Evolutionary conservation across 2,797 vertebrate genomes (phyloP).

Genomic region (Gymnopithys bicolor): DNA sequence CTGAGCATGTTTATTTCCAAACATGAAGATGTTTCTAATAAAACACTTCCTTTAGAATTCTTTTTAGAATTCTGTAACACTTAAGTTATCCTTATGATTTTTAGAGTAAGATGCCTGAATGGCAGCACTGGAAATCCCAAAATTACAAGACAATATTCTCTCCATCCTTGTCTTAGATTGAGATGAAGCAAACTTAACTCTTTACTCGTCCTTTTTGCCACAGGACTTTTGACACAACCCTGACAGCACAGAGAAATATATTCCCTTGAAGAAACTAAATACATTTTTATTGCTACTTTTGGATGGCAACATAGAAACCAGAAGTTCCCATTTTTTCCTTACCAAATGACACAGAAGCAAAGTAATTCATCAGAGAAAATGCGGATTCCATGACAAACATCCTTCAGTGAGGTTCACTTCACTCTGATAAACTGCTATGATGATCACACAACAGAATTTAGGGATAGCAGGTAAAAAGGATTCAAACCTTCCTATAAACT

Average conservation of each 20-base stretch:
- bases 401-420: not conserved
- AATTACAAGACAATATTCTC: not conserved
- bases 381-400: not conserved
- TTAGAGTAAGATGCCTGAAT: not conserved
- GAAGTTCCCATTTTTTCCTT: not conserved
- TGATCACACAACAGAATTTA: not conserved
- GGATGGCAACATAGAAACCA: accelerated
- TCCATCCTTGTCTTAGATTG: not conserved
- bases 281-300: not conserved
- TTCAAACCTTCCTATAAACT: not conserved
- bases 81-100: not conserved
- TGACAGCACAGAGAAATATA: not conserved
- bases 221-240: not conserved
- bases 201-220: not conserved
- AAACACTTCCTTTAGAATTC: not conserved
- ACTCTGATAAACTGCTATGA: not conserved
- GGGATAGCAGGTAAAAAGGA: not conserved
- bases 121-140: not conserved
- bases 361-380: not conserved
- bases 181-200: not conserved
- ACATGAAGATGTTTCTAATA: not conserved
- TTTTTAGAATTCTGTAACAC: not conserved
- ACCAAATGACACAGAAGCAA: not conserved
- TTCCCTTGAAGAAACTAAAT: not conserved
- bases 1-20: not conserved